Evolutionary conservation across 2,113 vertebrate species (phyloP), one percentile per base, ranked within the genome.

Genomic region (Malurus melanocephalus): DNA sequence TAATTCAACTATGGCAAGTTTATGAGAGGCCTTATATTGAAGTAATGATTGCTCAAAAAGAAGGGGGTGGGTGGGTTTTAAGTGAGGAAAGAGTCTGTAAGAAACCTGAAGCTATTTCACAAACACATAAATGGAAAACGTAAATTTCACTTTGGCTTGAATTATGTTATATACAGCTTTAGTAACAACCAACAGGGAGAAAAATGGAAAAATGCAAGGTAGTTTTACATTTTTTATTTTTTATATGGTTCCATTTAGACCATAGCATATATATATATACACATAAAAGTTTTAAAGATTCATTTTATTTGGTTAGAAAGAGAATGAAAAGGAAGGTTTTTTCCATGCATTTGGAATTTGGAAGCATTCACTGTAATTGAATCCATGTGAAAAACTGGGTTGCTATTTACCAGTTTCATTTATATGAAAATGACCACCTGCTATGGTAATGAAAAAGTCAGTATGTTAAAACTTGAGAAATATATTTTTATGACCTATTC

Each of bases 361-460:
- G 64, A 92, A 89, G 65, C 61, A 89, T 92, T 93, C 79, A 59
- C 64, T 89, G 74, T 73, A 90, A 95, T 86, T 64, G 92, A 86
- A 89, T 89, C 80, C 69, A 91, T 82, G 68, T 92, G 81, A 89
- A 90, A 94, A 93, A 82, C 80, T 89, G 45, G 52, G 89, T 51
- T 92, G 83, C 92, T 90, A 95, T 94, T 94, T 93, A 94, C 81
- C 82, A 88, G 80, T 95, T 94, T 92, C 92, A 95, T 96, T 96
- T 96, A 96, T 96, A 96, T 96, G 94, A 96, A 96, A 96, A 96
- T 95, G 89, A 94, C 95, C 95, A 94, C 80, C 87, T 84, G 88
- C 85, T 89, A 83, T 2, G n/a, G 69, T 84, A 94, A 93, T 94
- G 93, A 93, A 93, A 95, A 93, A 86, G 79, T 83, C 89, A 88